These are phyloP conservation scores for Zosterops hypoxanthus DNA, from an alignment of 2,113 vertebrate species.

Conservation along the genomic window DNA sequence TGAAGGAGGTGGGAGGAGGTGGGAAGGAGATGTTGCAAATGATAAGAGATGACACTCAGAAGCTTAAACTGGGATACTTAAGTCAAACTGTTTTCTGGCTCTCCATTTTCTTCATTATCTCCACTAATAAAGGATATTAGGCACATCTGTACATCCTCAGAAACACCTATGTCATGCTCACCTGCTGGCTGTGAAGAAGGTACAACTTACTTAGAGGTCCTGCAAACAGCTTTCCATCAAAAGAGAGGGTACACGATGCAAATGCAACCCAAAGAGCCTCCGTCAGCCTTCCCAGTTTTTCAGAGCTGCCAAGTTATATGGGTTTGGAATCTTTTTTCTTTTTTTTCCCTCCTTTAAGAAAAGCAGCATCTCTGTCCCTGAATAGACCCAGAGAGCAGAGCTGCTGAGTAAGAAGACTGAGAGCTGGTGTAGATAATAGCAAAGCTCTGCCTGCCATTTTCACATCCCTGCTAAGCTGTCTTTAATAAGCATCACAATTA, in stretches of 20 bases:
- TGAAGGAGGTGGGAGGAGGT: conserved; percentile 42
- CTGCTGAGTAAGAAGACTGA: conserved; percentile 30
- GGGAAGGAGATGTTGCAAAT: not conserved
- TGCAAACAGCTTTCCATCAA: not conserved
- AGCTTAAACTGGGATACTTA: not conserved
- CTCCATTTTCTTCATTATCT: not conserved
- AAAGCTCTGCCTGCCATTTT: conserved; percentile 54
- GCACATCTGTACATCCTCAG: not conserved
- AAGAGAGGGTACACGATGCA: not conserved
- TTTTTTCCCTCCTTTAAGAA: not conserved
- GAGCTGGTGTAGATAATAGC: conserved; percentile 47
- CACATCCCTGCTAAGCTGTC: conserved; percentile 52
- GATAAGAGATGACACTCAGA: conserved; percentile 11
- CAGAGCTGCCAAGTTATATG: not conserved
- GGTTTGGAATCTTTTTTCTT: not conserved
- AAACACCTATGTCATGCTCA: not conserved
- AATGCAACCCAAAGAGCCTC: not conserved
- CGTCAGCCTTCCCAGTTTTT: not conserved
- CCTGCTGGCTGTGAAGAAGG: not conserved
- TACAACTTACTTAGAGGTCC: not conserved
- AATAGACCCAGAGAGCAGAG: conserved; percentile 32
- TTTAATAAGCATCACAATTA: conserved; percentile 69
- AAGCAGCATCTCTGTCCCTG: conserved; percentile 17
- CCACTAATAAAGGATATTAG: not conserved
- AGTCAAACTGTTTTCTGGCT: not conserved